Evolutionary conservation across 2,797 vertebrate species (phyloP).

Genomic region (Cheracebus regulus): DNA sequence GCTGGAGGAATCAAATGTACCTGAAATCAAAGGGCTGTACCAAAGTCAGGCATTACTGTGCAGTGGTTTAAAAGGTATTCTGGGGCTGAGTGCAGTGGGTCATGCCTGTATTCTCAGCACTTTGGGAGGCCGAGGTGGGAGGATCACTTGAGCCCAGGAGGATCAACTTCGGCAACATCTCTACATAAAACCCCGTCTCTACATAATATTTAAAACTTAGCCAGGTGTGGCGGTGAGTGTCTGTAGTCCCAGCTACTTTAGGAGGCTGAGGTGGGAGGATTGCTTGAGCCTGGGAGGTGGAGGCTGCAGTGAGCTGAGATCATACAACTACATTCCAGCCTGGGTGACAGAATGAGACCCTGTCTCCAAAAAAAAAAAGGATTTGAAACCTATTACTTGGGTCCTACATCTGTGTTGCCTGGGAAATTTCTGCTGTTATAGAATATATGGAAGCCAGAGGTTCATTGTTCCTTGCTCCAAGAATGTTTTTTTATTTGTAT

Average conservation of each 20-base stretch:
- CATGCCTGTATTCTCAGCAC: not conserved
- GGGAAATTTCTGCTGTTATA: not conserved
- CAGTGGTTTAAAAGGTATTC: not conserved
- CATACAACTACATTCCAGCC: too few species aligned
- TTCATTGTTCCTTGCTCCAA: not conserved
- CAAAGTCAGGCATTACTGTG: not conserved
- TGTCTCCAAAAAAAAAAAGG: not conserved
- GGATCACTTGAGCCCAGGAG: not conserved
- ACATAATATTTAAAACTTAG: too few species aligned
- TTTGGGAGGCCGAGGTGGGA: not conserved
- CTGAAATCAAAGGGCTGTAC: not conserved
- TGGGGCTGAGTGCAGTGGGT: not conserved
- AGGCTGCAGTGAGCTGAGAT: too few species aligned
- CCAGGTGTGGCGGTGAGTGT: accelerated
- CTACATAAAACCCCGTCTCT: too few species aligned
- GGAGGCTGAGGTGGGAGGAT: too few species aligned
- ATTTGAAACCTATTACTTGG: not conserved
- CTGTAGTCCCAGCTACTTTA: too few species aligned
- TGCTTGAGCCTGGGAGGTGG: too few species aligned
- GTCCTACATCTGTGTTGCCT: not conserved
- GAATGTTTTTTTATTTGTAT: too few species aligned
- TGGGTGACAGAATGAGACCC: too few species aligned
- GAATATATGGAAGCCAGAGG: not conserved
- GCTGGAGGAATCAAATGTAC: not conserved
- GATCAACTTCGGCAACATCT: too few species aligned